Conservation (phyloP, 1,140 invertebrate genomes). For the Drosophila bipectinata region DNA sequence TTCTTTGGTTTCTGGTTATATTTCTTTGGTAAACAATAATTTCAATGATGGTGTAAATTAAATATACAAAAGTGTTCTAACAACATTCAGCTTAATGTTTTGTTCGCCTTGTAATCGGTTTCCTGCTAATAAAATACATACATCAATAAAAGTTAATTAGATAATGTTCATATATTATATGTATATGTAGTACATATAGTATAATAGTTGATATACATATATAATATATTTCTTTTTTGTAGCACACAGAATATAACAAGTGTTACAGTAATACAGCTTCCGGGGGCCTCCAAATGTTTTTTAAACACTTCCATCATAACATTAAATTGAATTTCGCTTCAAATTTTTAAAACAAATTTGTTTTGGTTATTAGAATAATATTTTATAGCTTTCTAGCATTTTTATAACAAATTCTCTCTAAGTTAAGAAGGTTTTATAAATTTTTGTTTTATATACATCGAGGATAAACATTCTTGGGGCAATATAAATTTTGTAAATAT, state of each 20-base stretch:
- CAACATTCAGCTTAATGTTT: slow-evolving; percentile 42
- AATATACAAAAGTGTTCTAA: slow-evolving; percentile 67
- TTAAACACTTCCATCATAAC: slow-evolving; percentile 67
- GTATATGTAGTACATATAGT: slow-evolving; percentile 55
- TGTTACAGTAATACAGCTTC: slow-evolving; percentile 74
- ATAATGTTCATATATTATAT: slow-evolving; percentile 50
- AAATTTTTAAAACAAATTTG: slow-evolving; percentile 44
- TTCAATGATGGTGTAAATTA: slow-evolving; percentile 81
- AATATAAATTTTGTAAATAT: slow-evolving; percentile 26
- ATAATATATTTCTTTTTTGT: slow-evolving; percentile 42
- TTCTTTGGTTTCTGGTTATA: slow-evolving; percentile 27
- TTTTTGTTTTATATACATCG: slow-evolving; percentile 63
- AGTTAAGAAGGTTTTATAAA: slow-evolving; percentile 42
- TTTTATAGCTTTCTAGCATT: slow-evolving; percentile 33
- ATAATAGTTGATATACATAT: slow-evolving; percentile 55
- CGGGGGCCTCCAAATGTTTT: slow-evolving; percentile 74
- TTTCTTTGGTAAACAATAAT: slow-evolving; percentile 34
- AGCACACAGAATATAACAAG: slow-evolving; percentile 79
- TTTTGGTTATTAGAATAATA: slow-evolving; percentile 17
- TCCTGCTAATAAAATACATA: slow-evolving; percentile 46
- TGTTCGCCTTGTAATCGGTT: slow-evolving; percentile 21
- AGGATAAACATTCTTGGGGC: slow-evolving; percentile 19
- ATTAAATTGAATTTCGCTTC: slow-evolving; percentile 59
- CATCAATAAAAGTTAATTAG: slow-evolving; percentile 66
- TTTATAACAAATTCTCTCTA: slow-evolving; percentile 69